Percentiles rank a stretch among this genome's conserved stretches.
Conservation (phyloP, 2,113 vertebrate species). For the human (Homo sapiens) region GRCh38 chr18:43254001-43254500, state of each 20-base stretch:
- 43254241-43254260: not conserved
- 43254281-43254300: not conserved
- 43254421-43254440: not conserved
- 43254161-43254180: not conserved
- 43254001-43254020: not conserved
- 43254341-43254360: not conserved
- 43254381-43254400: not conserved
- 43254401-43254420: not conserved
- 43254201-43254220: not conserved
- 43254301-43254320: accelerated
- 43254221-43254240: not conserved
- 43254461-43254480: not conserved
- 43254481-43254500: not conserved
- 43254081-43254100: not conserved
- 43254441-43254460: not conserved
- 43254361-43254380: not conserved
- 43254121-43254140: not conserved
- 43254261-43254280: not conserved
- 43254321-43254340: not conserved
- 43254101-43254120: not conserved
- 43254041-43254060: not conserved
- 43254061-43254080: not conserved
- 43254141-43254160: not conserved
- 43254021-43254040: not conserved
- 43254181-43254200: not conserved